Evolutionary conservation across 2,797 vertebrate species (phyloP).

Genomic region (Lutjanus campechanus): DNA sequence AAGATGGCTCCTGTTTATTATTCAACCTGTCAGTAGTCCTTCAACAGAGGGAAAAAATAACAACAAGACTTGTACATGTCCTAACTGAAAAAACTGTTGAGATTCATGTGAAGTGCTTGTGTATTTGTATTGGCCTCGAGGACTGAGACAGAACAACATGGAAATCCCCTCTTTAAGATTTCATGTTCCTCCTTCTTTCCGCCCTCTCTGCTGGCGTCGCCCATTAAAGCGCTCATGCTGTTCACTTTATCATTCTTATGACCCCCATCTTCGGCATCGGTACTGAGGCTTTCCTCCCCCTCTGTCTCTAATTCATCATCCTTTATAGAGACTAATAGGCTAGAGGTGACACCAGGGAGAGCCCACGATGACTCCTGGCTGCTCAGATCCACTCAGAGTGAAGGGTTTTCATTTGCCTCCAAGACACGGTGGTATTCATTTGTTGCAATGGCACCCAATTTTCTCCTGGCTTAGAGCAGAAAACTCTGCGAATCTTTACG

Average conservation of each 20-base stretch:
- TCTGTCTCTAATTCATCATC: slow-evolving; percentile 88
- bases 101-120: slow-evolving; percentile 21
- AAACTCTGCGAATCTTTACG: slow-evolving; percentile 51
- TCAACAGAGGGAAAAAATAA: slow-evolving; percentile 7
- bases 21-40: slow-evolving; percentile 14
- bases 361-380: slow-evolving; percentile 70
- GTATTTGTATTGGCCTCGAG: slow-evolving; percentile 46
- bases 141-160: slow-evolving; percentile 42
- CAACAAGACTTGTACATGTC: background rate
- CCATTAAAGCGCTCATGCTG: slow-evolving; percentile 83
- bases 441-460: slow-evolving; percentile 78
- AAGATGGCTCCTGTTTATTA: slow-evolving; percentile 30
- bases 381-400: slow-evolving; percentile 71
- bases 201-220: slow-evolving; percentile 72
- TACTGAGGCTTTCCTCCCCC: slow-evolving; percentile 80
- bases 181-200: slow-evolving; percentile 65
- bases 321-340: slow-evolving; percentile 91
- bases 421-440: slow-evolving; percentile 78
- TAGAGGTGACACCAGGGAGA: slow-evolving; percentile 81
- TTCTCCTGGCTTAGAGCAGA: slow-evolving; percentile 65
- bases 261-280: slow-evolving; percentile 77
- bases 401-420: slow-evolving; percentile 80
- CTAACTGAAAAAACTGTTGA: slow-evolving; percentile 19
- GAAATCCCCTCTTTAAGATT: slow-evolving; percentile 78
- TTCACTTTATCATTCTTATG: slow-evolving; percentile 90